A percentile compares a stretch with the other conserved stretches of the same genome.
phyloP scores from a whole-genome alignment of 2,113 vertebrate genomes.

The Callionymus lyra region DNA sequence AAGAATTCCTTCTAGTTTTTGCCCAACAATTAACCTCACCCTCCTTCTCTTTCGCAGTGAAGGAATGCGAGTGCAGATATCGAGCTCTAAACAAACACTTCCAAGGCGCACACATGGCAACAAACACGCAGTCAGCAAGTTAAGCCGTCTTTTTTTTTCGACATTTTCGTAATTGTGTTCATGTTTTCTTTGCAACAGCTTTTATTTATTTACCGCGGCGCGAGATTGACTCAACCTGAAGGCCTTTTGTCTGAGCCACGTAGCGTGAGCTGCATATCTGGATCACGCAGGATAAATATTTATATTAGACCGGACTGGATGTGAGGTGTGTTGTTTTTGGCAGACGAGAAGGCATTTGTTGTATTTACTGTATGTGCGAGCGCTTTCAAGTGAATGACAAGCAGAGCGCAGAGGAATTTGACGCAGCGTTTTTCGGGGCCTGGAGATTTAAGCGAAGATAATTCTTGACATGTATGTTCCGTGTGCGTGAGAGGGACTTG shows the following conservation, averaged over 20 bases:
- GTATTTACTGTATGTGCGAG: slow-evolving; percentile 45
- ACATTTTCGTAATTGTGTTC: slow-evolving; percentile 18
- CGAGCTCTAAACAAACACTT: slow-evolving; percentile 11
- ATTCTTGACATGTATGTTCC: slow-evolving; percentile 34
- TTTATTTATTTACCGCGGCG: slow-evolving; percentile 14
- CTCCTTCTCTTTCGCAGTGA: slow-evolving; percentile 1
- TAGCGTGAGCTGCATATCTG: slow-evolving; percentile 43
- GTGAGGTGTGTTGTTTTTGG: slow-evolving; percentile 50
- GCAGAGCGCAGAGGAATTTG: slow-evolving; percentile 25
- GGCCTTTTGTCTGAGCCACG: slow-evolving; percentile 50
- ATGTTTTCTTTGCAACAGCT: slow-evolving; percentile 25
- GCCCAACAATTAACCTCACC: too few relatives aligned
- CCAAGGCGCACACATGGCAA: slow-evolving; percentile 1
- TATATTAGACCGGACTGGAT: slow-evolving; percentile 38
- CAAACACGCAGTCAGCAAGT: slow-evolving; percentile 7
- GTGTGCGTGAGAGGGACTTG: slow-evolving; percentile 54
- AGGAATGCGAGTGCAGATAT: slow-evolving; percentile 42
- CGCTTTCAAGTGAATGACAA: slow-evolving; percentile 17
- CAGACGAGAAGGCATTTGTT: slow-evolving; percentile 51
- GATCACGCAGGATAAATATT: slow-evolving; percentile 51
- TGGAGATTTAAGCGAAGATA: slow-evolving; percentile 51
- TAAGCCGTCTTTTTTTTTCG: slow-evolving; percentile 14
- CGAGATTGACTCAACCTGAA: slow-evolving; percentile 16
- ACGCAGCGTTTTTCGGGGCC: slow-evolving; percentile 36
- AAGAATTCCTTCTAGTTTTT: too few relatives aligned